These are phyloP conservation scores for Mythimna albipuncta DNA, from an alignment of 2,888 invertebrate species.

Conservation along the genomic window DNA sequence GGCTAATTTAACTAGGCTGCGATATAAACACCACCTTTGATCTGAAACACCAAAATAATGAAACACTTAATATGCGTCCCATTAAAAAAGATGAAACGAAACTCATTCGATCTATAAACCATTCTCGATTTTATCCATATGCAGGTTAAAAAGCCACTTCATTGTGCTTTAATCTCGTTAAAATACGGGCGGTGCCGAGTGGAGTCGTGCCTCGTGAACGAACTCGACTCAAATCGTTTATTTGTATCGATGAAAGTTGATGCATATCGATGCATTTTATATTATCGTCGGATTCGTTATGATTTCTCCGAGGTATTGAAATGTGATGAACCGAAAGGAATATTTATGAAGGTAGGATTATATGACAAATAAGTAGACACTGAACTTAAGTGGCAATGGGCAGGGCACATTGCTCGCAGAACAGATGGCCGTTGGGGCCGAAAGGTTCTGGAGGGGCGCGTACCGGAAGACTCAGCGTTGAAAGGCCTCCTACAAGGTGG, in stretches of 20 bases:
- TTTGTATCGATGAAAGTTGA: constrained; percentile 47
- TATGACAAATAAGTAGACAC: no score
- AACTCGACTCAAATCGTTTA: constrained; percentile 49
- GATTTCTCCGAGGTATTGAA: constrained; percentile 19
- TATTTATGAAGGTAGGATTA: no score
- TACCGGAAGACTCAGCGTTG: no score
- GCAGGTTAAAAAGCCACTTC: constrained; percentile 62
- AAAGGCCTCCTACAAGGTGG: no score
- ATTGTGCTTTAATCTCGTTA: constrained; percentile 69
- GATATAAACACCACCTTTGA: not conserved
- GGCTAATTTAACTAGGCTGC: no score
- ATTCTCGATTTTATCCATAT: constrained; percentile 55
- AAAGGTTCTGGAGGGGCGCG: no score
- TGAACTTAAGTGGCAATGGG: no score
- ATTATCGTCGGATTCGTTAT: constrained; percentile 2
- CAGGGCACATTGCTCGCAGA: no score
- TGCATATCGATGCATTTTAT: constrained; percentile 32
- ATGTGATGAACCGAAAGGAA: no score
- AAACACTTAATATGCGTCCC: constrained; percentile 34
- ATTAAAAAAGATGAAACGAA: constrained; percentile 54
- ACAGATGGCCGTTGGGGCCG: no score
- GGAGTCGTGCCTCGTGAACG: constrained; percentile 13
- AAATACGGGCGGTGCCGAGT: constrained; percentile 43
- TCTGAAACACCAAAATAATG: constrained; percentile 31
- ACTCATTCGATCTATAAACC: constrained; percentile 45